Base-by-base conservation (phyloP, 1,140 invertebrate genomes). In the Phenacoccus solenopsis region DNA sequence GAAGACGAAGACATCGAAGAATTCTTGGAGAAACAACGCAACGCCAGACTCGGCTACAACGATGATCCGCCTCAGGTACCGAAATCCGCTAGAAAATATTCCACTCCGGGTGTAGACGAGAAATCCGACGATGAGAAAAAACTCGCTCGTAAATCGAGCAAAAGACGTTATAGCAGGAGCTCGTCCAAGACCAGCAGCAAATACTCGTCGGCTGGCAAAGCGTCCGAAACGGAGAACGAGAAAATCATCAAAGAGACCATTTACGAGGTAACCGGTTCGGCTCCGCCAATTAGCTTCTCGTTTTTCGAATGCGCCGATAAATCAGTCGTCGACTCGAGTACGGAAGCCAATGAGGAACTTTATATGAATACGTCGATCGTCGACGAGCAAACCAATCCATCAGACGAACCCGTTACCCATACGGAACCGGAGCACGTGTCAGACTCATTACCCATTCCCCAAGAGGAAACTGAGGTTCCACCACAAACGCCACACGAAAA, bases 1-100 rank as follows among this genome's bases (percentile, higher is more conserved):
- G 59, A 64, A 4, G 59, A 64, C 59, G 59, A 64, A 64, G 59
- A 64, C 16, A 24, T 64, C 59, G 59, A 64, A 24, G 59, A 64
- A 22, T 64, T 64, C 16, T 25, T 64, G 13, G 59, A 64, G 21
- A 64, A 64, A 64, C 59, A 64, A 24, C 59, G 59, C 25, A 64
- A 64, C 22, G 59, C 25, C 25, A 9, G 59, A 24, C 59, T 64
- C 59, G 59, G 59, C 10, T 64, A 20, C 59, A 27, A 25, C 9
- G 59, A 64, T 24, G 20, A 25, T 24, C 22, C 21, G 12, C 22
- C 10, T 13, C 59, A 24, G 22, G 25, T 24, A 24, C 20, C 59
- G 3, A 16, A 13, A 1, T 24, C 22, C 4, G 22, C 59, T 20
- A 2, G 59, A 4, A 64, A 64, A 27, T 64, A 64, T 22, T 64